Conservation (phyloP, 2,113 vertebrate genomes). For the Misgurnus anguillicaudatus region DNA sequence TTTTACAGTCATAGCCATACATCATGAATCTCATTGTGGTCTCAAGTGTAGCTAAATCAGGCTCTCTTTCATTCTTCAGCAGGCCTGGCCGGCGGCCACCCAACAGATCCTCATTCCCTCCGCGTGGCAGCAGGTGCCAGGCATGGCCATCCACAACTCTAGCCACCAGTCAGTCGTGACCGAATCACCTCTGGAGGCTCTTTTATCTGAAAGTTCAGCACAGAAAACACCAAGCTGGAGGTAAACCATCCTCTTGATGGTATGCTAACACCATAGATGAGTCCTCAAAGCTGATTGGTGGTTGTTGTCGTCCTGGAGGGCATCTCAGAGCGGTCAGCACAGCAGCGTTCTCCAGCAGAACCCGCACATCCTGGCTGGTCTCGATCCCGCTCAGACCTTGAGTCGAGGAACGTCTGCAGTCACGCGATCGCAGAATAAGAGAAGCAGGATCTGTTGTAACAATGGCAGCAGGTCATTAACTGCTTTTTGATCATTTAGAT, state of each 20-base stretch:
- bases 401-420: slow-evolving; percentile 75
- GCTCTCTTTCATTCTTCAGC: slow-evolving; percentile 69
- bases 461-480: slow-evolving; percentile 67
- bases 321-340: slow-evolving; percentile 76
- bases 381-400: slow-evolving; percentile 75
- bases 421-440: slow-evolving; percentile 75
- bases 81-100: slow-evolving; percentile 94
- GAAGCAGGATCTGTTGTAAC: slow-evolving; percentile 68
- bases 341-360: slow-evolving; percentile 57
- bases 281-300: neutral
- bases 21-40: slow-evolving; percentile 18
- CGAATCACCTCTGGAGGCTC: slow-evolving; percentile 72
- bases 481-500: no score
- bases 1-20: neutral
- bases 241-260: slow-evolving; percentile 62
- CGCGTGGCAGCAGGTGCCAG: slow-evolving; percentile 95
- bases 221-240: slow-evolving; percentile 91
- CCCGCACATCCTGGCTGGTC: slow-evolving; percentile 77
- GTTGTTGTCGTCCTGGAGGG: slow-evolving; percentile 23
- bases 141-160: slow-evolving; percentile 89
- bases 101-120: slow-evolving; percentile 98
- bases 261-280: neutral
- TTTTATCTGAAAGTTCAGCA: slow-evolving; percentile 79
- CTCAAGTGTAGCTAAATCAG: slow-evolving; percentile 11
- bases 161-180: slow-evolving; percentile 84